A percentile compares a stretch with the other conserved stretches of the same genome.
Evolutionary conservation across 2,113 vertebrate genomes (phyloP).

Genomic region (Rostratula benghalensis): DNA sequence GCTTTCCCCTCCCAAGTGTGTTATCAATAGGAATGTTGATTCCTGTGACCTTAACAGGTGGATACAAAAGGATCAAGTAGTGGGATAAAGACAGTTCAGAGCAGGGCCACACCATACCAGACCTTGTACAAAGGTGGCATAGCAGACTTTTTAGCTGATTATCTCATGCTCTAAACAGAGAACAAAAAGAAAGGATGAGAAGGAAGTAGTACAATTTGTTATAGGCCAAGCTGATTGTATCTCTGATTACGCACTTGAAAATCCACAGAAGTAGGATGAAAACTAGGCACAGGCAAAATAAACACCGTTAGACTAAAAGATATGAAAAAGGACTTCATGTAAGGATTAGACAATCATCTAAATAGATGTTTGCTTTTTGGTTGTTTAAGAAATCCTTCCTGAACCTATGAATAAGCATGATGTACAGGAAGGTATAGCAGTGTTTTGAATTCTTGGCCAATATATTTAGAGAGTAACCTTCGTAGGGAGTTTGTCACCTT

Average conservation of each 20-base stretch:
- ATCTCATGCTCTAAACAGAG: background rate
- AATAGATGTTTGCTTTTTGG: background rate
- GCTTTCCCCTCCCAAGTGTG: background rate
- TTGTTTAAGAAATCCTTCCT: background rate
- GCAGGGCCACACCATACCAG: background rate
- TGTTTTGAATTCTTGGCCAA: background rate
- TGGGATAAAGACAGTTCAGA: background rate
- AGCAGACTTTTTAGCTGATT: background rate
- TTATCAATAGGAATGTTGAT: background rate
- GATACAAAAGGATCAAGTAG: background rate
- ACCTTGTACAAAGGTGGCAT: background rate
- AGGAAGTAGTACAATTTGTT: background rate
- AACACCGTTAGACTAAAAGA: background rate
- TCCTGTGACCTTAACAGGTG: background rate
- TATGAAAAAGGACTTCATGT: background rate
- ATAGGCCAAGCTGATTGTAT: background rate
- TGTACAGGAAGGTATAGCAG: background rate
- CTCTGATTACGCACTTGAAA: background rate
- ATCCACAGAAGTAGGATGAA: background rate
- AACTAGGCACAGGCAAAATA: background rate
- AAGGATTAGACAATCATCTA: background rate
- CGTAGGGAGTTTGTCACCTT: background rate
- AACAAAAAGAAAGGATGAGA: background rate
- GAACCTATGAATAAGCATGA: background rate
- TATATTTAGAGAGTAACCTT: background rate